These are phyloP conservation scores for Ophion obscuratus DNA, from an alignment of 2,888 invertebrate genomes.

Conservation along the genomic window DNA sequence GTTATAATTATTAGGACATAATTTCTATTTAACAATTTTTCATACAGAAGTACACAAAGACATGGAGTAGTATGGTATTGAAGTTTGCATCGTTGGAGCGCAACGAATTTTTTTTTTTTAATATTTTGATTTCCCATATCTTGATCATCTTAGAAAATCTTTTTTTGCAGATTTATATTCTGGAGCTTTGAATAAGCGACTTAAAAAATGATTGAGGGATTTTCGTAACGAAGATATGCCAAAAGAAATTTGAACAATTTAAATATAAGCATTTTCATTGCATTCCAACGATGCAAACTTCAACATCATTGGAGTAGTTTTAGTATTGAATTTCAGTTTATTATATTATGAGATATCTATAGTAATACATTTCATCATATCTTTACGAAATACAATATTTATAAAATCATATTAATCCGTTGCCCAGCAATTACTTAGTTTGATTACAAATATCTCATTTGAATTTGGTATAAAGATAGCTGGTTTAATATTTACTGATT, in stretches of 20 bases:
- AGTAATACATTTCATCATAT: constrained; percentile 4
- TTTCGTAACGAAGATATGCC: no score
- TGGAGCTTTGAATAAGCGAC: no score
- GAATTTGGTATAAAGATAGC: constrained; percentile 3
- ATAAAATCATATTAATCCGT: constrained; percentile 1
- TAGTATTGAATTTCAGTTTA: constrained; percentile 9
- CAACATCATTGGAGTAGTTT: not conserved
- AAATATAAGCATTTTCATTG: no score
- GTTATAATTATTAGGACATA: constrained; percentile 6
- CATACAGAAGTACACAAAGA: not conserved
- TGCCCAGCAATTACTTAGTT: constrained; percentile 9
- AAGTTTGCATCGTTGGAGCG: no score
- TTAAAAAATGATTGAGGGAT: no score
- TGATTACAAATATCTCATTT: constrained; percentile 8
- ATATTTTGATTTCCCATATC: no score
- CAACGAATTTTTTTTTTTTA: no score
- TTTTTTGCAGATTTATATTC: no score
- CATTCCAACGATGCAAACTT: no score
- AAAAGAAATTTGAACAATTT: no score
- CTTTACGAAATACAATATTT: constrained; percentile 6
- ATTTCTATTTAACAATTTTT: not conserved
- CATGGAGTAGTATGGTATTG: not conserved
- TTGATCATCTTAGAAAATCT: no score
- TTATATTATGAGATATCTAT: constrained; percentile 1
- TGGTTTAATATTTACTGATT: constrained; percentile 12